These are phyloP conservation scores for Merluccius polli DNA, from an alignment of 2,797 vertebrate species.

Conservation along the genomic window DNA sequence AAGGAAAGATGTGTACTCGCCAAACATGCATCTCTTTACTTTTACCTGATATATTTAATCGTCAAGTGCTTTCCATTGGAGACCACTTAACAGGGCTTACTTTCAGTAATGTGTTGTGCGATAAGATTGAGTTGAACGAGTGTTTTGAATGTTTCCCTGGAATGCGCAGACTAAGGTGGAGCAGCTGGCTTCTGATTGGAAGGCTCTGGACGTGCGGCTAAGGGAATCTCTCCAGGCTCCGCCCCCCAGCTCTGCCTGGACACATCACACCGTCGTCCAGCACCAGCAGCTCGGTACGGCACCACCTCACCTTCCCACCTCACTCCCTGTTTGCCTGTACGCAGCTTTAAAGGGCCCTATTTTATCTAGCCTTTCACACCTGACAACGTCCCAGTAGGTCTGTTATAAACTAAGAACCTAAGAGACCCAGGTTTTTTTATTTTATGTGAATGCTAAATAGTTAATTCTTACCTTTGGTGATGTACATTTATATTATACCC, in stretches of 20 bases:
- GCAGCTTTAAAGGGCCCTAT: background rate
- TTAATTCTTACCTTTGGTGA: too few species aligned
- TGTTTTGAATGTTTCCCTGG: constrained; percentile 5
- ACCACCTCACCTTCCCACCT: background rate
- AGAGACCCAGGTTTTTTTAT: background rate
- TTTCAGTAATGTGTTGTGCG: background rate
- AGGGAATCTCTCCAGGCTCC: constrained; percentile 66
- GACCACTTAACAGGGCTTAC: background rate
- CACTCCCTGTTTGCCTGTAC: background rate
- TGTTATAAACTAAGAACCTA: background rate
- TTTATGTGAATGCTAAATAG: too few species aligned
- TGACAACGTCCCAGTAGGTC: background rate
- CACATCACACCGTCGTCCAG: constrained; percentile 51
- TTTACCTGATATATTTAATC: background rate
- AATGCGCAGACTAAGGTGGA: constrained; percentile 68
- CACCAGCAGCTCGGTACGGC: constrained; percentile 68
- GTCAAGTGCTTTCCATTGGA: too few species aligned
- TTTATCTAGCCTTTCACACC: background rate
- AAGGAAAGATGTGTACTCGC: too few species aligned
- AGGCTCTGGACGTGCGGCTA: constrained; percentile 67
- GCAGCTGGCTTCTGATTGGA: constrained; percentile 77
- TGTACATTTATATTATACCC: background rate
- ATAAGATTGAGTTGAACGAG: background rate
- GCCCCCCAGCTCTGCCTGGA: constrained; percentile 55
- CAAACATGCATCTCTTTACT: background rate